Evolutionary conservation across 1,140 invertebrate species (phyloP).

Genomic region (Drosophila santomea): DNA sequence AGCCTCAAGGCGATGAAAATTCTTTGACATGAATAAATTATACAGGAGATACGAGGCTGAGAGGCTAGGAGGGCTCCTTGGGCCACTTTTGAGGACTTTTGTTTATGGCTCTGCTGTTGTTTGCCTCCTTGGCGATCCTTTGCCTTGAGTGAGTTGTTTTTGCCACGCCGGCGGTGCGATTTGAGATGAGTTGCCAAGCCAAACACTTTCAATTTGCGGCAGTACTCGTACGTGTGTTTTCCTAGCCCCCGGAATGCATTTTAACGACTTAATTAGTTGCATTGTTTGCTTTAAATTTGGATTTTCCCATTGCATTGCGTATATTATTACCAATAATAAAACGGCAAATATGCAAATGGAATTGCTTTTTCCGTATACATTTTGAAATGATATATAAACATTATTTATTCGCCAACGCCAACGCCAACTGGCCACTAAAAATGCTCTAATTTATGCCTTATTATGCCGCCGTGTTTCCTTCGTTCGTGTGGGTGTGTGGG

Average conservation of each 20-base stretch:
- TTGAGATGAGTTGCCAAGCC: conserved; percentile 17
- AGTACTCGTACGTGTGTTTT: neutral
- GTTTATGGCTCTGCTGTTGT: conserved; percentile 26
- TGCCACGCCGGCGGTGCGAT: conserved; percentile 24
- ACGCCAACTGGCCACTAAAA: conserved; percentile 28
- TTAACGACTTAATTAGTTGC: conserved; percentile 47
- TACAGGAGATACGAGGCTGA: conserved; percentile 28
- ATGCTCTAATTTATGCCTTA: conserved; percentile 52
- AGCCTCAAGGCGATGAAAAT: conserved; percentile 75
- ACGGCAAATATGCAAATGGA: conserved; percentile 39
- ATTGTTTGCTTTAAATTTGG: conserved; percentile 41
- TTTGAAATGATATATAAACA: conserved; percentile 50
- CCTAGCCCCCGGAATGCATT: conserved; percentile 2
- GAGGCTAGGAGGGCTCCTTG: conserved; percentile 11
- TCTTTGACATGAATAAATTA: conserved; percentile 79
- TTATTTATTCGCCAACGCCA: conserved; percentile 15
- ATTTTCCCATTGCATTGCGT: neutral
- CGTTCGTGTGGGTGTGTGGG: neutral
- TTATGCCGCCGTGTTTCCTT: conserved; percentile 18
- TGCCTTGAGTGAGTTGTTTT: conserved; percentile 41
- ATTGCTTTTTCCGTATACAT: conserved; percentile 12
- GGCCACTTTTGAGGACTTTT: conserved; percentile 31
- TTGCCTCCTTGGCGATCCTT: conserved; percentile 31
- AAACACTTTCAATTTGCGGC: conserved; percentile 11
- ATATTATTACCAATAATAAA: conserved; percentile 6